phyloP scores from a whole-genome alignment of 2,888 invertebrate genomes.

The Drosophila pseudotakahashii region DNA sequence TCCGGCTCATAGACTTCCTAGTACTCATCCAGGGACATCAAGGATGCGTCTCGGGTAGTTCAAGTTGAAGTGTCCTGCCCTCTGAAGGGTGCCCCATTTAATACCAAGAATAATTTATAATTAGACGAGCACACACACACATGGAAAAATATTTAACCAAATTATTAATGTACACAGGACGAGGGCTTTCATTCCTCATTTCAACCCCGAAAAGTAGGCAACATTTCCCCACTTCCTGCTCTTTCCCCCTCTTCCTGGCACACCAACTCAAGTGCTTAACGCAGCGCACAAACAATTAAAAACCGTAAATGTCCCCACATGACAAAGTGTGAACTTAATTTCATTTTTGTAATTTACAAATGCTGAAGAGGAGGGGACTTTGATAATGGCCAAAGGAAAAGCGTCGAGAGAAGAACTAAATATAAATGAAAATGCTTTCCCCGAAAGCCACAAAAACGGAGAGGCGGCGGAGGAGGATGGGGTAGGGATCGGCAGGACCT shows the following conservation, averaged over 20 bases:
- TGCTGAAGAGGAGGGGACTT: constrained; percentile 41
- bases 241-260: neutral
- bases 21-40: neutral
- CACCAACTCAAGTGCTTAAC: constrained; percentile 30
- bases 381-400: constrained; percentile 3
- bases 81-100: constrained; percentile 43
- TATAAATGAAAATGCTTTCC: constrained; percentile 77
- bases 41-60: neutral
- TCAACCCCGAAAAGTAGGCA: constrained; percentile 54
- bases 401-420: constrained; percentile 55
- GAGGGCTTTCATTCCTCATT: constrained; percentile 68
- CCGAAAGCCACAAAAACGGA: constrained; percentile 66
- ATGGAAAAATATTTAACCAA: constrained; percentile 65
- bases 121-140: constrained; percentile 48
- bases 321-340: constrained; percentile 81
- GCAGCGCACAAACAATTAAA: constrained; percentile 74
- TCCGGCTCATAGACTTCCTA: neutral
- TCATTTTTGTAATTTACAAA: constrained; percentile 79
- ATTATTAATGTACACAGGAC: constrained; percentile 64
- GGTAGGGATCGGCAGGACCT: constrained; percentile 26
- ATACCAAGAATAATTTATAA: constrained; percentile 60
- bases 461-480: neutral
- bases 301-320: constrained; percentile 79
- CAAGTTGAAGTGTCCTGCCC: neutral
- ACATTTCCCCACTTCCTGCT: constrained; percentile 22